Evolutionary conservation across 2,888 invertebrate species (phyloP), one percentile per base, ranked within the genome.

Genomic region (Agrochola macilenta): DNA sequence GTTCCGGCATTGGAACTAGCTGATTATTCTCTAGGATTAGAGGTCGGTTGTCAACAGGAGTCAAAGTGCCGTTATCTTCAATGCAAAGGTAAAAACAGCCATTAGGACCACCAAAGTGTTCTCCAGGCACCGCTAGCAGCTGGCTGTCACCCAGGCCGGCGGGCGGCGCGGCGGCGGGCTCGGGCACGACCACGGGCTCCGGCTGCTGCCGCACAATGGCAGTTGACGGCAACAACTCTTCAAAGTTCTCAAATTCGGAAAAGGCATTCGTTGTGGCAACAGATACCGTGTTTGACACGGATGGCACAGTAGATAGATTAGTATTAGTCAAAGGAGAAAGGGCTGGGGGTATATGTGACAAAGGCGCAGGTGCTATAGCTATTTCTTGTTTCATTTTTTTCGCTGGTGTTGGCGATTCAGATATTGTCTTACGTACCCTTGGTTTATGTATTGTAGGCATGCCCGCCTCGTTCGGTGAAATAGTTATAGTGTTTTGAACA

Each of bases 81-180:
- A 98, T 96, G 82, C 98, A 98, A 54, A 98, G 96, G 92, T 98
- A 98, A 91, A 98, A 98, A 0, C 98, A 97, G 79, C 98, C 98
- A 0, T 97, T 97, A 46, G 98, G 97, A 9, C 98, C 98, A 72
- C 98, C 98, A 79, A 97, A 97, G 86, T 97, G 97, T 88, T 98
- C 98, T 35, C 98, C 98, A 39, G 98, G 98, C 65, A 98, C 96
- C 23, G 98, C 98, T 90, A 98, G 95, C 88, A 98, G 97, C 91
- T 98, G 98, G 0, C 97, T 97, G 90, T 98, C 97, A 2, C 97
- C 95, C 54, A 97, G 91, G 68, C 91, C 93, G 78, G 89, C 93
- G 1, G 91, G 87, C 39, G 92, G 89, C 5, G 87, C 89, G 5
- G 88, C 78, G 8, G 89, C 79, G 71, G 88, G 88, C 69, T 91